Conservation (phyloP, 1,140 invertebrate species). For the Dolichoris vasculosae region DNA sequence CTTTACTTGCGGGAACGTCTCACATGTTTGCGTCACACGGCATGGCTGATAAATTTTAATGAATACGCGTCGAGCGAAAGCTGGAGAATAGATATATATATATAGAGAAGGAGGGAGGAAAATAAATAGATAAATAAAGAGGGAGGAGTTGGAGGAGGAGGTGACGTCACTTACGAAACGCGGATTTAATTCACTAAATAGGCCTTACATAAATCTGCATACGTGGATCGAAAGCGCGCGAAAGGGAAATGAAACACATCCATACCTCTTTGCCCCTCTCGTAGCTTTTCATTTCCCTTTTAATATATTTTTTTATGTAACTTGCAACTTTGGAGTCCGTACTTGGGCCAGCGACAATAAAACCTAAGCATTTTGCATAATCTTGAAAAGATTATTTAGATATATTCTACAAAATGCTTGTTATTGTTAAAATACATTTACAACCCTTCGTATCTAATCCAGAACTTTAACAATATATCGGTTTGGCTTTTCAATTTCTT, state of each 20-base stretch:
- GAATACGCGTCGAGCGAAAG: neutral
- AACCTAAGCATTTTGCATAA: no score
- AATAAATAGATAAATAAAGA: neutral
- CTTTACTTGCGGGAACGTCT: neutral
- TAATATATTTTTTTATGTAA: no score
- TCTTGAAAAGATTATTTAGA: no score
- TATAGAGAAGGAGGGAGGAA: neutral
- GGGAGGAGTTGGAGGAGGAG: neutral
- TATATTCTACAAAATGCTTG: no score
- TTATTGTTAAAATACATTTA: no score
- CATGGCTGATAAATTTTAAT: neutral
- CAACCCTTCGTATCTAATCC: no score
- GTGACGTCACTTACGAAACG: slow-evolving; percentile 14
- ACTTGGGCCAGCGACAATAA: no score
- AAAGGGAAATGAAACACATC: slow-evolving; percentile 31
- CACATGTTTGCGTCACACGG: no score
- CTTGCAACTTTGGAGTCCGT: no score
- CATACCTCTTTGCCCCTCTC: neutral
- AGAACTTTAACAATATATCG: no score
- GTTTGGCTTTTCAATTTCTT: no score
- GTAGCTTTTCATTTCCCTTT: neutral
- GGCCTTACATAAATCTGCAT: slow-evolving; percentile 48
- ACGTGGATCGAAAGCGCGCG: slow-evolving; percentile 21
- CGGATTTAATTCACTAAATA: slow-evolving; percentile 69
- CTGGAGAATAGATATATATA: neutral